Conservation (phyloP, 2,113 vertebrate genomes). For the Petroica traversi region DNA sequence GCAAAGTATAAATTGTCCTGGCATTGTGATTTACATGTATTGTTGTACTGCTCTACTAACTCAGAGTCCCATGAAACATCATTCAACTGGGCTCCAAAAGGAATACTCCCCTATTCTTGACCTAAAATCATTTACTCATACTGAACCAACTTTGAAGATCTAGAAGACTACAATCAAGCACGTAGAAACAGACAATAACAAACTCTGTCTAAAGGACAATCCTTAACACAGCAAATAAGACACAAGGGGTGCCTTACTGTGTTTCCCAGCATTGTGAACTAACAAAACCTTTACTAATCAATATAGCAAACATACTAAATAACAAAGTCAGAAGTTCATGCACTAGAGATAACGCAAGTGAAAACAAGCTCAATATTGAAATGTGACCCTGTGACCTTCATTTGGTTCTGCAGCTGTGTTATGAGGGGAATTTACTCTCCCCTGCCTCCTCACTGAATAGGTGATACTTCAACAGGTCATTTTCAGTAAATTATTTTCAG, state of each 20-base stretch:
- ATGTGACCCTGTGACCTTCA: neutral
- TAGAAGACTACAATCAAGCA: neutral
- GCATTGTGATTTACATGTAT: neutral
- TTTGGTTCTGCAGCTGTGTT: neutral
- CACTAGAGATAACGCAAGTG: neutral
- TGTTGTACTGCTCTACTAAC: neutral
- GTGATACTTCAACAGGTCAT: neutral
- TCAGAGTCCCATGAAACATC: neutral
- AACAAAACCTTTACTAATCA: constrained; percentile 2
- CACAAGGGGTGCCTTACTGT: neutral
- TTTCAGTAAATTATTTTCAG: constrained; percentile 1
- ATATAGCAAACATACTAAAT: neutral
- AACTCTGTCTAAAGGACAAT: neutral
- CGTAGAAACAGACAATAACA: neutral
- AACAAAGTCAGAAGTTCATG: neutral
- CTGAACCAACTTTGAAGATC: neutral
- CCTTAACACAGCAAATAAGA: neutral
- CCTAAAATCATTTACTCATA: neutral
- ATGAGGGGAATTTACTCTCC: neutral
- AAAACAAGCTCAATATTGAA: neutral
- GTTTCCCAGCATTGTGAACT: neutral
- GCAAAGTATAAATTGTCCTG: neutral
- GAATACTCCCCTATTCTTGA: neutral
- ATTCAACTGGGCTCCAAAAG: neutral
- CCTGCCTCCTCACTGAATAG: neutral